phyloP scores from a whole-genome alignment of 2,888 invertebrate species.

The Gerris lacustris region DNA sequence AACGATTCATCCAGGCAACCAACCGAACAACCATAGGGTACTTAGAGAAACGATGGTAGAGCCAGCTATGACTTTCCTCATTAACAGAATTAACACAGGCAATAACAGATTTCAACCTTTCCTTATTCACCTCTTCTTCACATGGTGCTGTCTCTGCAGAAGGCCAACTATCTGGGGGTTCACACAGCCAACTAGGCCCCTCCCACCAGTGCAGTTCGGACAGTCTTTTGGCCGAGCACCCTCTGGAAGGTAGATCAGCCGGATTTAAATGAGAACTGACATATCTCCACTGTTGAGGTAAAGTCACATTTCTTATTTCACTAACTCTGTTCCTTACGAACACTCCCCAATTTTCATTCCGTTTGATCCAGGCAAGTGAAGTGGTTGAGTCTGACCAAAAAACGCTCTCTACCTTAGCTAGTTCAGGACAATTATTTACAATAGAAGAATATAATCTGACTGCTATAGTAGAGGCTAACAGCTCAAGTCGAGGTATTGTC shows the following conservation, averaged over 20 bases:
- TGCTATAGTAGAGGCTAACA: slow-evolving; percentile 31
- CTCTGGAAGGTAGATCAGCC: slow-evolving; percentile 20
- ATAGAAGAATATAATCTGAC: slow-evolving; percentile 26
- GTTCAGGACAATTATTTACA: slow-evolving; percentile 18
- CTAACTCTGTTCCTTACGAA: slow-evolving; percentile 19
- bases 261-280: slow-evolving; percentile 13
- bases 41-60: background rate
- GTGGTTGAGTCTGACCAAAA: slow-evolving; percentile 30
- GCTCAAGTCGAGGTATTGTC: slow-evolving; percentile 34
- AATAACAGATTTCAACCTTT: slow-evolving; percentile 12
- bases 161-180: slow-evolving; percentile 28
- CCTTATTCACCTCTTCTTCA: slow-evolving; percentile 15
- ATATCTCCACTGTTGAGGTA: slow-evolving; percentile 11
- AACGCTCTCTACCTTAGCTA: slow-evolving; percentile 21
- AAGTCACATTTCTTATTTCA: background rate
- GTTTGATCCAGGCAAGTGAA: slow-evolving; percentile 30
- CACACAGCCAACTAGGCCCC: slow-evolving; percentile 12
- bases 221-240: slow-evolving; percentile 11
- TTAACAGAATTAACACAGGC: background rate
- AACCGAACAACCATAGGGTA: background rate
- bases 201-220: slow-evolving; percentile 23
- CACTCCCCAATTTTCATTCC: slow-evolving; percentile 29
- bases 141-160: background rate
- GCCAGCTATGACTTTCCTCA: background rate
- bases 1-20: background rate